Conservation (phyloP, 2,797 vertebrate genomes). For the Ptychobarbus kaznakovi region DNA sequence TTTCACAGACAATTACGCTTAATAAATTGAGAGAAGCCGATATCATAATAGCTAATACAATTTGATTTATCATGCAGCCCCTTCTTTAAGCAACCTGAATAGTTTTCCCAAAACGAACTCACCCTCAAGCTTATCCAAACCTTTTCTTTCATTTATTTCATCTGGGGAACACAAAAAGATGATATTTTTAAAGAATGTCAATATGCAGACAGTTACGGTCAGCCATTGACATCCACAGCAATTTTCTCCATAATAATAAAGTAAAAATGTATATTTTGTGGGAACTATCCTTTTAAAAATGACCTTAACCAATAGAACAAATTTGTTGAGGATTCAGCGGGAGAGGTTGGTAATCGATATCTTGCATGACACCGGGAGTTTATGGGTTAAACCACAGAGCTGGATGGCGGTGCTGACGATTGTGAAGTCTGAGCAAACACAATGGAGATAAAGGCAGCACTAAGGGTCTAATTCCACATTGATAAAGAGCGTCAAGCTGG, state of each 20-base stretch:
- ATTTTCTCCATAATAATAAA: background rate
- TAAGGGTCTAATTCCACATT: slow-evolving; percentile 82
- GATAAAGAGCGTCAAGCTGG: slow-evolving; percentile 70
- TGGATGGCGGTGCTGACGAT: slow-evolving; percentile 63
- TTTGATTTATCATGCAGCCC: background rate
- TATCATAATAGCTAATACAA: background rate
- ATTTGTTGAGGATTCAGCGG: background rate
- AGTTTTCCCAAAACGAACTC: background rate
- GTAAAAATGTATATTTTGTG: background rate
- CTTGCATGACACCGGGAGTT: slow-evolving; percentile 52
- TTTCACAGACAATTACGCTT: background rate
- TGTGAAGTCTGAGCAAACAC: slow-evolving; percentile 79
- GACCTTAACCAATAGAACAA: background rate
- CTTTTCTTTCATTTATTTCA: background rate
- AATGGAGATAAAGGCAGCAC: slow-evolving; percentile 75
- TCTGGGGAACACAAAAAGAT: background rate
- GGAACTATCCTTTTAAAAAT: background rate
- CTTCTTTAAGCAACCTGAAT: background rate
- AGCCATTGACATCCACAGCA: background rate
- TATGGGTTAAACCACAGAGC: slow-evolving; percentile 71
- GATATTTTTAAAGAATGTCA: background rate
- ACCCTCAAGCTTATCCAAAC: background rate
- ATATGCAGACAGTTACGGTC: background rate
- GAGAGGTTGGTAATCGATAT: slow-evolving; percentile 18
- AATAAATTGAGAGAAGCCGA: background rate